Percentiles rank a stretch among this genome's conserved stretches.
Evolutionary conservation across 2,797 vertebrate genomes (phyloP).

Genomic region (Acanthurus lineatus): DNA sequence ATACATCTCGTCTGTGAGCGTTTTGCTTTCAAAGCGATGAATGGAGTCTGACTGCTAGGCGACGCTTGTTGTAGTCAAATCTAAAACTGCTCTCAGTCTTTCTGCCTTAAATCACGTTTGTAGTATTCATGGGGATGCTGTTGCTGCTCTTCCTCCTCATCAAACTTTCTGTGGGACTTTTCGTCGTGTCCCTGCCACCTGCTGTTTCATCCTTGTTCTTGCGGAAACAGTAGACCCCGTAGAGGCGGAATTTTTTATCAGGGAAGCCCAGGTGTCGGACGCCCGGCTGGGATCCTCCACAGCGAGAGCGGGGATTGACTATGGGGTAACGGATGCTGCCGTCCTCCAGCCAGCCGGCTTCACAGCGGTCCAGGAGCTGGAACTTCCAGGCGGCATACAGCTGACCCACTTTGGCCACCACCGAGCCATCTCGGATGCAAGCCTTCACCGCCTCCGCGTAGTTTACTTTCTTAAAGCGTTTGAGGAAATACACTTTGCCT

Average conservation of each 20-base stretch:
- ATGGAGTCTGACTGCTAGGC: slow-evolving; percentile 64
- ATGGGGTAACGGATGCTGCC: slow-evolving; percentile 96
- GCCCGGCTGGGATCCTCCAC: slow-evolving; percentile 90
- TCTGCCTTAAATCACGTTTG: slow-evolving; percentile 64
- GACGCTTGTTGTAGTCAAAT: slow-evolving; percentile 60
- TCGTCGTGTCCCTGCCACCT: slow-evolving; percentile 30
- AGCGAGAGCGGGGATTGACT: slow-evolving; percentile 93
- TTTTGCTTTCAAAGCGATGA: slow-evolving; percentile 70
- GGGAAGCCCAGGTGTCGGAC: slow-evolving; percentile 95
- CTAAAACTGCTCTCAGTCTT: slow-evolving; percentile 46
- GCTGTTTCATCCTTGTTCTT: slow-evolving; percentile 64
- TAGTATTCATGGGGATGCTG: slow-evolving; percentile 62
- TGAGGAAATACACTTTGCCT: slow-evolving; percentile 96
- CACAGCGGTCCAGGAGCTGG: slow-evolving; percentile 94
- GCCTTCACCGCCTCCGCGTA: slow-evolving; percentile 90
- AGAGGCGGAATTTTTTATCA: slow-evolving; percentile 92
- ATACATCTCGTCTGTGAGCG: slow-evolving; percentile 64
- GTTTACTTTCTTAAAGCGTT: slow-evolving; percentile 94
- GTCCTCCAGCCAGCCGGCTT: slow-evolving; percentile 95
- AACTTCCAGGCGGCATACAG: slow-evolving; percentile 96
- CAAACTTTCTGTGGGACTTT: slow-evolving; percentile 29
- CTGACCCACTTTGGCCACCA: slow-evolving; percentile 93
- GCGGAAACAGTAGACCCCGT: slow-evolving; percentile 94
- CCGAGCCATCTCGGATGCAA: slow-evolving; percentile 88
- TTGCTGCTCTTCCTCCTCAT: slow-evolving; percentile 52